Base-by-base conservation (phyloP, 2,797 vertebrate genomes). In the Rhodeus uyekii region DNA sequence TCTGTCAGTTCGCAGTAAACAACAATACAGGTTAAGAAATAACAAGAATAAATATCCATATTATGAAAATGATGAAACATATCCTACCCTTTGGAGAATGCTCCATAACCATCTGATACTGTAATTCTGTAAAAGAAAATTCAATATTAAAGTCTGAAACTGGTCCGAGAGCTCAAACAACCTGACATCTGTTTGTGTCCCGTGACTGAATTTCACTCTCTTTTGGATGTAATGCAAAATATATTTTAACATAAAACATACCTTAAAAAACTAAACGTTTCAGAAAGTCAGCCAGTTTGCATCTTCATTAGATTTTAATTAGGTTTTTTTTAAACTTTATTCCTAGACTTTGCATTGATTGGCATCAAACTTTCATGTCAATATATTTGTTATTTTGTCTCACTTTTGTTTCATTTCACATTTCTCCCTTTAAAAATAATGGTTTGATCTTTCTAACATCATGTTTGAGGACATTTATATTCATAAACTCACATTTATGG, bases 41-140 rank as follows among this genome's bases (percentile, higher is more conserved):
- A 24, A 32, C 29, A 29, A 18, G 16, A 48, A 10, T 34, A 34
- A 34, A n/a, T n/a, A n/a, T n/a, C n/a, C n/a, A n/a, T 42, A 27
- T 39, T 68, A 19, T 32, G 9, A 76, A 58, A 46, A 22, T 63
- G 18, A 32, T 34, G 18, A 79, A 24, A 32, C 2, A 38, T 4
- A 32, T 10, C 3, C 5, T 82, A 89, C 92, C 90, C 90, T 87
- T 89, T 61, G 83, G 80, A 50, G 68, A 60, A 1, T 67, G 53
- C 48, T 88, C 89, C 92, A 94, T 94, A 44, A 94, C 91, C 80
- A 93, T 84, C 44, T 88, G 89, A 80, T 93, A 94, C 24, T 94
- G 91, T 48, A 94, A 89, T 84, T 94, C 93, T 94, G 89, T 75
- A 80, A 83, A 74, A 34, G 32, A 74, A 24, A 27, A 22, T 10